A percentile compares a stretch with the other conserved stretches of the same genome.
These are phyloP conservation scores for Lepetodrilus schrolli DNA, from an alignment of 2,888 invertebrate species.

Conservation along the genomic window DNA sequence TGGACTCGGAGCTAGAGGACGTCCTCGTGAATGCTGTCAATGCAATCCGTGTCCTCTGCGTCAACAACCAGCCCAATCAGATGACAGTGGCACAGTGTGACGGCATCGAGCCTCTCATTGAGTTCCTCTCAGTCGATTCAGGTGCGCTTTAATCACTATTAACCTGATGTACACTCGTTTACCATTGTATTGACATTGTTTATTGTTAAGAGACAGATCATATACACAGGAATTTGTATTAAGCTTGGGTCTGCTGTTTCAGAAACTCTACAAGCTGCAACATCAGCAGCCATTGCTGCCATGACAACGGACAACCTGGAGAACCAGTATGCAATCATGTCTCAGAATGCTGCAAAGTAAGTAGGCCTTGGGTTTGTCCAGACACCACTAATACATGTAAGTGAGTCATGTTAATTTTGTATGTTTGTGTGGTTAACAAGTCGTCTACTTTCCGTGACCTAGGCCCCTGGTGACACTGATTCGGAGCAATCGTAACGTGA, in stretches of 20 bases:
- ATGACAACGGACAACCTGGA: constrained; percentile 60
- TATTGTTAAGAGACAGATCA: not conserved
- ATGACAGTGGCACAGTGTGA: constrained; percentile 66
- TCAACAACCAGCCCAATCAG: constrained; percentile 68
- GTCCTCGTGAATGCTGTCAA: constrained; percentile 75
- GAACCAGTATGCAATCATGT: constrained; percentile 70
- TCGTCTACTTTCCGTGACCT: constrained; percentile 2
- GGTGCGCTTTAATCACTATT: constrained; percentile 52
- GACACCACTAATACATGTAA: not conserved
- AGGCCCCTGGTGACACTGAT: constrained; percentile 74
- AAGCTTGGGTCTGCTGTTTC: constrained; percentile 13
- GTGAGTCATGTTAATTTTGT: not conserved
- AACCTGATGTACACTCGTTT: not conserved
- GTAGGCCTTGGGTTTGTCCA: no score
- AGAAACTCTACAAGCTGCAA: constrained; percentile 72
- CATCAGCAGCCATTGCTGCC: constrained; percentile 73
- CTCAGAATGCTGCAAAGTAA: constrained; percentile 71
- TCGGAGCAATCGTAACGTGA: constrained; percentile 66
- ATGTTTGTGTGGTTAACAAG: no score
- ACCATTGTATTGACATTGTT: not conserved
- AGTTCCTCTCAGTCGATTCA: constrained; percentile 73
- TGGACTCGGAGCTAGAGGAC: constrained; percentile 73
- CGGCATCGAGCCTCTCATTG: constrained; percentile 71
- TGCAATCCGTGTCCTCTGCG: constrained; percentile 73
- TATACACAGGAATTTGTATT: not conserved